Percentiles rank a stretch among this genome's conserved stretches.
These are phyloP conservation scores for Nilaparvata lugens DNA, from an alignment of 1,140 invertebrate species.

Conservation along the genomic window DNA sequence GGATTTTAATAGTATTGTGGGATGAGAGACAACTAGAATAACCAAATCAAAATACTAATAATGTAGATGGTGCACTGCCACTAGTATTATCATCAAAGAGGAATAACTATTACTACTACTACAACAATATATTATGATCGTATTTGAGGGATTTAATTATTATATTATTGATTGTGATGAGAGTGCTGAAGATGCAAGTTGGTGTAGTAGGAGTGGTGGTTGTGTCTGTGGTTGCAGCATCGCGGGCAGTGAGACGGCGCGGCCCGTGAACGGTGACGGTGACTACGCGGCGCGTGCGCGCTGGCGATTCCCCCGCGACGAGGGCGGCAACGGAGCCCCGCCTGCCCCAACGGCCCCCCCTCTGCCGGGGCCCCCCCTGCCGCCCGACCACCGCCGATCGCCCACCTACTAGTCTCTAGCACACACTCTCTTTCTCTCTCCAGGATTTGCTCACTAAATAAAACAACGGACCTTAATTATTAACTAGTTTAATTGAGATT, in stretches of 20 bases:
- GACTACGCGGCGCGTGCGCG: slow-evolving; percentile 23
- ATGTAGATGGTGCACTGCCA: slow-evolving; percentile 4
- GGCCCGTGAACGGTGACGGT: slow-evolving; percentile 3
- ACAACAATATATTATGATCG: neutral
- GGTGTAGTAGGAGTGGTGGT: neutral
- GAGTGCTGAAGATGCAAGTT: neutral
- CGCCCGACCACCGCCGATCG: neutral
- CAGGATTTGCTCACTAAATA: no score
- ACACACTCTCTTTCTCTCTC: no score
- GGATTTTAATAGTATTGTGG: neutral
- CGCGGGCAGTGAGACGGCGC: slow-evolving; percentile 13
- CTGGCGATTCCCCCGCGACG: slow-evolving; percentile 29
- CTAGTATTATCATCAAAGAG: neutral
- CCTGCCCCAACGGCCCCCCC: neutral
- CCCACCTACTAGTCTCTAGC: no score
- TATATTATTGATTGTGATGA: slow-evolving; percentile 7
- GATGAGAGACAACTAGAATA: neutral
- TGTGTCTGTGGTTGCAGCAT: slow-evolving; percentile 17
- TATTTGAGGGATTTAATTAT: neutral
- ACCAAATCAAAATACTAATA: neutral
- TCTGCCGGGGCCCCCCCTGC: neutral
- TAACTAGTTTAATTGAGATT: no score
- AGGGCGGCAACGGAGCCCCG: neutral
- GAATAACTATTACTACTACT: neutral
- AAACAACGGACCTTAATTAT: no score